Base-by-base conservation (phyloP, 2,888 invertebrate genomes). In the Biston stratarius region DNA sequence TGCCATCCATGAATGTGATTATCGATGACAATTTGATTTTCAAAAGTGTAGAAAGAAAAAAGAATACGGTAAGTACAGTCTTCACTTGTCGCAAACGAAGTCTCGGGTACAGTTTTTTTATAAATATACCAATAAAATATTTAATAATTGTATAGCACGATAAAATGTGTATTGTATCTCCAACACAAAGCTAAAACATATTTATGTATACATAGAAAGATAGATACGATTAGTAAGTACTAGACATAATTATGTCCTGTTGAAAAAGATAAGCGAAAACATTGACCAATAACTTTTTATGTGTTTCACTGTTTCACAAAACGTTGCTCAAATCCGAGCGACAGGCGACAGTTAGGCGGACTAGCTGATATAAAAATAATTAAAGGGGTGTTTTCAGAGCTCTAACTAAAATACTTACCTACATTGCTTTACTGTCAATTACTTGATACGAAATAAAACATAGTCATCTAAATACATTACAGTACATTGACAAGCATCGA, bases 341-440 rank as follows among this genome's bases (percentile, higher is more conserved):
- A 14, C 61, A 66, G 57, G 51, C 61, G 61, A 45, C 65, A 57
- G 49, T 57, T 56, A 61, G 61, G 51, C 61, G 61, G 42, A 61
- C 51, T 40, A 56, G 52, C n/a, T 40, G 11, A 52, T 45, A 61
- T 66, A 52, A 66, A 57, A 66, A 52, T 66, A 57, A 66, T 57
- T 56, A 57, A 40, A 56, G 8, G 55, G 49, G 51, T 56, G 58
- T 61, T 65, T 73, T 72, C 70, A 56, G 48, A 60, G 55, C 69
- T 56, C 10, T 47, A 6, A 36, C 44, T 44, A 33, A 51, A 57
- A 36, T 14, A 57, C 24, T 56, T 55, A 57, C 24, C 44, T 55
- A 42, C 51, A 42, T 47, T 47, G 34, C 8, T 10, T 44, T 62
- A 56, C 42, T 33, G 40, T 61, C 42, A 52, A 51, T 58, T 47